Percentiles rank a stretch among this genome's conserved stretches.
Conservation (phyloP, 1,140 invertebrate species). For the Heliothis subflexa region DNA sequence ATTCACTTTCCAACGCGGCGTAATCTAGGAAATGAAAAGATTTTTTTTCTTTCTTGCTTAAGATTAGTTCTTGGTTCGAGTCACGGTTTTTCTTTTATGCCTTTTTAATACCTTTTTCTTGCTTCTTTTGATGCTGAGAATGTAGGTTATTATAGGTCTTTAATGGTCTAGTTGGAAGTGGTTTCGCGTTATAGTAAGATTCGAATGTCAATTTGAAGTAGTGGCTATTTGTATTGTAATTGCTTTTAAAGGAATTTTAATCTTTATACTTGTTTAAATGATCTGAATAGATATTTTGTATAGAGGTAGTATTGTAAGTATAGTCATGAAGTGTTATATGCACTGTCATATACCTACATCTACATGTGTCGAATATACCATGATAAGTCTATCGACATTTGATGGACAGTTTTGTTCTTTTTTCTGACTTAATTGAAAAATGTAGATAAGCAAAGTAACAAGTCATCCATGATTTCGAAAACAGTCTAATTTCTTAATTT, state of each 20-base stretch:
- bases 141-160: slow-evolving; percentile 14
- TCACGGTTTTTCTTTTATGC: slow-evolving; percentile 10
- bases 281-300: no score
- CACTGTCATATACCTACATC: no score
- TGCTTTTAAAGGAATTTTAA: neutral
- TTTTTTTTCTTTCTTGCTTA: slow-evolving; percentile 64
- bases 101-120: slow-evolving; percentile 18
- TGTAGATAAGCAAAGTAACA: no score
- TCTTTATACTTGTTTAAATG: no score
- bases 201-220: neutral
- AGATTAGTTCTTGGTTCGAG: slow-evolving; percentile 56
- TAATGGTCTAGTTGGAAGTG: neutral
- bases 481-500: no score
- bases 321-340: no score
- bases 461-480: no score
- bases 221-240: neutral
- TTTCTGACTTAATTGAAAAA: no score
- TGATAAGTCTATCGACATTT: no score
- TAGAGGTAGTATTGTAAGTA: no score
- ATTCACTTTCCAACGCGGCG: slow-evolving; percentile 62
- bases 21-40: slow-evolving; percentile 76
- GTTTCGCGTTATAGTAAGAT: neutral
- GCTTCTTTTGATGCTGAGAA: neutral
- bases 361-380: no score
- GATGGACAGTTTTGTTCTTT: no score